phyloP scores from a whole-genome alignment of 2,113 vertebrate species.

The Eidolon helvum region DNA sequence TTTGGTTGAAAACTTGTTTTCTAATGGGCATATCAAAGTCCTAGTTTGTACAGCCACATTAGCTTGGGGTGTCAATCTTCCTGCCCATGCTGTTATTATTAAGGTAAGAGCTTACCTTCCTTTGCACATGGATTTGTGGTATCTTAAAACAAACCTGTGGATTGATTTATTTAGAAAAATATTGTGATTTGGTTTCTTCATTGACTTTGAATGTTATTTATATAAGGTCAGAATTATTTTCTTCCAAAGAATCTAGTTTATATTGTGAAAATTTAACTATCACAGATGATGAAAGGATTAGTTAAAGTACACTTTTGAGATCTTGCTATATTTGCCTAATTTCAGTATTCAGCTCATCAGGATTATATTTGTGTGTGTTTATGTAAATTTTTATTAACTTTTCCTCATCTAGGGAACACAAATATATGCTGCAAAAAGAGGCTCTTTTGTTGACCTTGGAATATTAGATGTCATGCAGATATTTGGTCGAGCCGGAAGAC shows the following conservation, averaged over 20 bases:
- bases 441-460: constrained; percentile 96
- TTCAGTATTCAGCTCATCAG: constrained; percentile 83
- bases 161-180: constrained; percentile 61
- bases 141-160: constrained; percentile 61
- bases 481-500: constrained; percentile 96
- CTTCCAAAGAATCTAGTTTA: constrained; percentile 77
- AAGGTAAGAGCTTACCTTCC: constrained; percentile 87
- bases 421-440: constrained; percentile 98
- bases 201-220: constrained; percentile 79
- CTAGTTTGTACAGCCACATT: constrained; percentile 96
- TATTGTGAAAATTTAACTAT: constrained; percentile 84
- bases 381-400: constrained; percentile 90
- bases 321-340: constrained; percentile 85
- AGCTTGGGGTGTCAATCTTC: constrained; percentile 99
- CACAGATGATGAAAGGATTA: constrained; percentile 85
- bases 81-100: constrained; percentile 99
- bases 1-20: constrained; percentile 96
- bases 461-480: constrained; percentile 99
- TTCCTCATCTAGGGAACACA: constrained; percentile 94
- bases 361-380: constrained; percentile 86
- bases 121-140: constrained; percentile 59
- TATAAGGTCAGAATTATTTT: constrained; percentile 81
- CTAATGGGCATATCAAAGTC: constrained; percentile 94
- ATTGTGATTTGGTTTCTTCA: constrained; percentile 65
- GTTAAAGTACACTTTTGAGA: constrained; percentile 85